These are phyloP conservation scores for Lepidocyrtoides sp. DNA, from an alignment of 2,888 invertebrate species.

Conservation along the genomic window DNA sequence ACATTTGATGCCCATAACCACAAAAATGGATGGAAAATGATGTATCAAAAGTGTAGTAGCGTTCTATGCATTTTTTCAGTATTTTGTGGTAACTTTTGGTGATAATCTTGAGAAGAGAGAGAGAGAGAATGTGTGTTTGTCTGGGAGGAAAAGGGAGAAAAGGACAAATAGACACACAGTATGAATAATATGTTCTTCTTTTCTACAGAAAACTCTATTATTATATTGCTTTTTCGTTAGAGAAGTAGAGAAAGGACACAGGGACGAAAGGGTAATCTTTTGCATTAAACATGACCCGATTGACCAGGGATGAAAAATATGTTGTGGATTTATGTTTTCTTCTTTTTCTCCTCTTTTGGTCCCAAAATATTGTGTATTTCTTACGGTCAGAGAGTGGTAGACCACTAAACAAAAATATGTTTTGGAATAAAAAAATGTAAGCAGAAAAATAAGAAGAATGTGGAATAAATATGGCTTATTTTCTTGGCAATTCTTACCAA, in stretches of 20 bases:
- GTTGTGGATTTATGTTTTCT: slow-evolving; percentile 39
- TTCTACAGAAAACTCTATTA: slow-evolving; percentile 31
- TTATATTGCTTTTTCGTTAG: slow-evolving; percentile 34
- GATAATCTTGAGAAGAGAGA: background rate
- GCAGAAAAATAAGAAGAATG: slow-evolving; percentile 20
- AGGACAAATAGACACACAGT: slow-evolving; percentile 33
- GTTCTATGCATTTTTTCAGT: background rate
- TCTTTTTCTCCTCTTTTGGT: background rate
- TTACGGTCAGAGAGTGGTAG: slow-evolving; percentile 7
- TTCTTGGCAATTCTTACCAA: slow-evolving; percentile 54
- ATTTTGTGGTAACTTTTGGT: slow-evolving; percentile 15
- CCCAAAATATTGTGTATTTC: background rate
- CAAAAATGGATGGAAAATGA: slow-evolving; percentile 31
- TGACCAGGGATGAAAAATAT: slow-evolving; percentile 83
- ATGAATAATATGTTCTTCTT: slow-evolving; percentile 43
- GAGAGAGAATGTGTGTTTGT: background rate
- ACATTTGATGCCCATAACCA: slow-evolving; percentile 60
- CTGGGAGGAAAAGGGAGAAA: background rate
- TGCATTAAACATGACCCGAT: slow-evolving; percentile 86
- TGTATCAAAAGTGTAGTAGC: slow-evolving; percentile 36
- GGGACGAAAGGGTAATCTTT: slow-evolving; percentile 85
- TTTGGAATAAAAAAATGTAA: background rate
- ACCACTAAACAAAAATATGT: background rate
- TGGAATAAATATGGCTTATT: slow-evolving; percentile 52
- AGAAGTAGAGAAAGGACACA: slow-evolving; percentile 56